Conservation (phyloP, 1,140 invertebrate species). For the Macrobrachium nipponense region DNA sequence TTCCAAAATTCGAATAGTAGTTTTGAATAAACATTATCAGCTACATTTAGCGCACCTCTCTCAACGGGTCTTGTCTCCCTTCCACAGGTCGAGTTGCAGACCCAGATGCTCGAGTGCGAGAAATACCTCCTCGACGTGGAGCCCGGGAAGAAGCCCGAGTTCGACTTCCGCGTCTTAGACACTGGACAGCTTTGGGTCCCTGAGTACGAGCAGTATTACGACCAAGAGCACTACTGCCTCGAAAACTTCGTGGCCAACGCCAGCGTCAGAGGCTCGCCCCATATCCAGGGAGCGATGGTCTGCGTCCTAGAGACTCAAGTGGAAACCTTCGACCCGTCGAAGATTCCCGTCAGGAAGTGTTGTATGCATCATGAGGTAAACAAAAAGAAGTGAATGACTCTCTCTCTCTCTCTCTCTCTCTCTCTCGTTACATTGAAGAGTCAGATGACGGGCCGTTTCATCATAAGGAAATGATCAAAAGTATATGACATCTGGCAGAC, state of each 20-base stretch:
- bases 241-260: constrained; percentile 61
- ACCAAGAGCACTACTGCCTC: constrained; percentile 58
- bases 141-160: constrained; percentile 50
- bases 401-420: not conserved
- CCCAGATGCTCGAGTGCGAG: constrained; percentile 53
- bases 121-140: constrained; percentile 51
- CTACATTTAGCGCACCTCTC: not conserved
- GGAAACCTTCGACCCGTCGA: constrained; percentile 59
- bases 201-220: constrained; percentile 56
- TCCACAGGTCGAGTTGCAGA: constrained; percentile 45
- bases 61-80: not conserved
- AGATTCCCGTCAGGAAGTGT: constrained; percentile 63
- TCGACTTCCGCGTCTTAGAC: constrained; percentile 59
- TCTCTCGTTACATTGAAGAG: too few relatives aligned
- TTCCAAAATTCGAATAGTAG: not conserved
- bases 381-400: not conserved
- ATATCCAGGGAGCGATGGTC: constrained; percentile 57
- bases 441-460: too few relatives aligned
- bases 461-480: too few relatives aligned
- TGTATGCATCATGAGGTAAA: constrained; percentile 60
- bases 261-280: constrained; percentile 49
- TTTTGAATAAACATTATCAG: not conserved
- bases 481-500: too few relatives aligned
- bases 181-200: constrained; percentile 61
- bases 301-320: constrained; percentile 52